Conservation (phyloP, 2,888 invertebrate species). For the Muscina levida region DNA sequence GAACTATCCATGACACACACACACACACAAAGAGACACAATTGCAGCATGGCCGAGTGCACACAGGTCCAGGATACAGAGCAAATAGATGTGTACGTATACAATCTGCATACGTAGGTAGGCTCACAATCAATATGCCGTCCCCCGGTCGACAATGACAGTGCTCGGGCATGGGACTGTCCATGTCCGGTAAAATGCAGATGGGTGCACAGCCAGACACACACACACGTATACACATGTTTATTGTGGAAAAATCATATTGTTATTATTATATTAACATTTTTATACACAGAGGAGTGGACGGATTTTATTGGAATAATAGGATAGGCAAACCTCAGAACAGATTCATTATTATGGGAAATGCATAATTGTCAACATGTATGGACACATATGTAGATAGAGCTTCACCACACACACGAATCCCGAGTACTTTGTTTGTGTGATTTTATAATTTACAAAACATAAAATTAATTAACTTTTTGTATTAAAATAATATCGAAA, state of each 20-base stretch:
- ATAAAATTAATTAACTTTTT: constrained; percentile 64
- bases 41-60: neutral
- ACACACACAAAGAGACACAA: constrained; percentile 4
- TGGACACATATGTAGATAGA: neutral
- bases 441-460: constrained; percentile 60
- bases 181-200: too few species aligned
- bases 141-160: too few species aligned
- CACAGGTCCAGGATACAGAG: neutral
- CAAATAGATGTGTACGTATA: neutral
- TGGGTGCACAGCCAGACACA: too few species aligned
- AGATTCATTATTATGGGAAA: constrained; percentile 10
- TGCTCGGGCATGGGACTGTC: neutral
- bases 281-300: constrained; percentile 22
- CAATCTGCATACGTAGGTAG: neutral
- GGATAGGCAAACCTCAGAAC: constrained; percentile 22
- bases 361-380: neutral
- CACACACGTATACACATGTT: neutral
- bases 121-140: neutral
- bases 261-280: constrained; percentile 54
- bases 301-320: constrained; percentile 22
- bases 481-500: constrained; percentile 43
- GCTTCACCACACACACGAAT: neutral
- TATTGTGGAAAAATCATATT: constrained; percentile 47
- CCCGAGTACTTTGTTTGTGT: constrained; percentile 27
- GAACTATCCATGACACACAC: neutral